phyloP scores from a whole-genome alignment of 1,140 invertebrate species.

The Thaumatotibia leucotreta region DNA sequence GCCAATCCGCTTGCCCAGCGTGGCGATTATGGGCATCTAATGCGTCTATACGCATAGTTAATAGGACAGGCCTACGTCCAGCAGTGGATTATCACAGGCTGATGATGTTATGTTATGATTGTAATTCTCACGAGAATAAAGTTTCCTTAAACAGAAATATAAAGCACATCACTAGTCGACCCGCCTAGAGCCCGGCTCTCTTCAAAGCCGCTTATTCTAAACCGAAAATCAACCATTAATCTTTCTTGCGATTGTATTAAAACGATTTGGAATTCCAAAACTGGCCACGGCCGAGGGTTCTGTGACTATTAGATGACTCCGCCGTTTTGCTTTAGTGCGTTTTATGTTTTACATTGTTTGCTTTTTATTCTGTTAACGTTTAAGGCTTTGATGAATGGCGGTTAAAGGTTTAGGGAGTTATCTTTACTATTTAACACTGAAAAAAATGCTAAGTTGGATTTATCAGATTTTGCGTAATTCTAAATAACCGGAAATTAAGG shows the following conservation, averaged over 20 bases:
- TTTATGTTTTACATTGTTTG: neutral
- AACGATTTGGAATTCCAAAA: conserved; percentile 4
- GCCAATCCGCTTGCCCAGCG: no score
- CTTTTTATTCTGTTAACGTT: neutral
- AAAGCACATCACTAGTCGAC: neutral
- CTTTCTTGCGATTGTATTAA: conserved; percentile 12
- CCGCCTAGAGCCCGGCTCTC: neutral
- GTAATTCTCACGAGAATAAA: no score
- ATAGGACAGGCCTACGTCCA: no score
- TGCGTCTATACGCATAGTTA: no score
- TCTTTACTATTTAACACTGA: neutral
- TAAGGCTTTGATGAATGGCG: neutral
- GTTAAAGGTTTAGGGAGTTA: neutral
- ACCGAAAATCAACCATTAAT: conserved; percentile 13
- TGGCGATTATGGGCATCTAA: no score
- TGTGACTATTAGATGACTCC: neutral
- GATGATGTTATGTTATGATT: no score
- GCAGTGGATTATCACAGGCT: no score
- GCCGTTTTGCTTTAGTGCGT: neutral
- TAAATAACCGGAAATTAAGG: no score
- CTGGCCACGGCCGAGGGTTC: neutral
- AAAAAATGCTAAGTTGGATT: no score
- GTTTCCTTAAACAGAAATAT: no score
- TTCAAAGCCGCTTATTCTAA: conserved; percentile 2
- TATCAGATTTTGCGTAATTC: no score